Evolutionary conservation across 2,888 invertebrate species (phyloP), one percentile per base, ranked within the genome.

Genomic region (Trichogramma dendrolimi): DNA sequence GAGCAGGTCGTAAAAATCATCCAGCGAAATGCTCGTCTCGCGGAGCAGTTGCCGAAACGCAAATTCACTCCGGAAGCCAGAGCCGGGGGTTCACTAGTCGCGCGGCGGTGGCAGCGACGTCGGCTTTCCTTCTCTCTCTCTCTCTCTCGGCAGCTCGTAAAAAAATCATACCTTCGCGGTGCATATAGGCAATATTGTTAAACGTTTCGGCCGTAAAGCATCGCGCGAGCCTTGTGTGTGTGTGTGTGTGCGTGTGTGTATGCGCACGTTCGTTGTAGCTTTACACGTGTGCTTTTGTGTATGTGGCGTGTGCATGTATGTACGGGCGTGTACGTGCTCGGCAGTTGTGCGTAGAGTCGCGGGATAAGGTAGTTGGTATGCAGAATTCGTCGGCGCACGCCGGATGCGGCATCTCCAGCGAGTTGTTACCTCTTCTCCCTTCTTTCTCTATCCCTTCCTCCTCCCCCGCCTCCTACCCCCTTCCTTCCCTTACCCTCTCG

Each of bases 391-490:
- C 70, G 69, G 67, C 59, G 67, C 68, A 71, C 73, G 72, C 74
- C 74, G 75, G 77, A 76, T 75, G 74, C 74, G 74, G 74, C 74
- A 73, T 74, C 75, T 75, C 73, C 72, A 72, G 72, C 74, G 71
- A 73, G 72, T 74, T 74, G 73, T 74, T 74, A 72, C 70, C 72
- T 70, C 63, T 59, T 47, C 55, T 42, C 54, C 49, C 51, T 62
- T 56, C 41, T 43, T 52, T 54, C 62, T 53, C 44, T 39, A 51
- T 14, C 14, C 11, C 41, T 50, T 27, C 27, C 8, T n/a, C 38
- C 27, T 10, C 44, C 42, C 58, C 63, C 11, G 51, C 61, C 62
- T 61, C 64, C 53, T 62, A 65, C 67, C 64, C 64, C 65, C 60
- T 53, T 40, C 60, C 55, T 65, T 59, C 55, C 59, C 55, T 54